A percentile compares a stretch with the other conserved stretches of the same genome.
Conservation (phyloP, 2,113 vertebrate genomes). For the Carettochelys insculpta region DNA sequence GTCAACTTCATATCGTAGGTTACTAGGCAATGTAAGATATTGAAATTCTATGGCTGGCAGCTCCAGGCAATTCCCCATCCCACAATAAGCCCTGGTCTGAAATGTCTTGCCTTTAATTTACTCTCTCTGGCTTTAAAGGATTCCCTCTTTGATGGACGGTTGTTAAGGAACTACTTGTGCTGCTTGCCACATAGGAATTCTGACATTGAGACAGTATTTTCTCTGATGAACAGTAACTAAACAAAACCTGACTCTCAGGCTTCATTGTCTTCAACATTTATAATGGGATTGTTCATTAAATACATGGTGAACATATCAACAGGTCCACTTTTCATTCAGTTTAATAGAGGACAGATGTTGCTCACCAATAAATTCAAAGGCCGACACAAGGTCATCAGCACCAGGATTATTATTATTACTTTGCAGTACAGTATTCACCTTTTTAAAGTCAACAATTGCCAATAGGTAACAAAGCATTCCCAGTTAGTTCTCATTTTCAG, state of each 20-base stretch:
- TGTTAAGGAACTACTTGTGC: slow-evolving; percentile 21
- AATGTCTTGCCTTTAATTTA: slow-evolving; percentile 45
- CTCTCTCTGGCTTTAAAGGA: neutral
- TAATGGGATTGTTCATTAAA: slow-evolving; percentile 42
- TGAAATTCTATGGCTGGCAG: slow-evolving; percentile 6
- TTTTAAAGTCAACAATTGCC: neutral
- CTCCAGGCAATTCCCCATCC: slow-evolving; percentile 17
- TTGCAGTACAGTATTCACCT: slow-evolving; percentile 4
- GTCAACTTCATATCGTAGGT: neutral
- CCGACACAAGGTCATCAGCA: neutral
- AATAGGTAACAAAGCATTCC: neutral
- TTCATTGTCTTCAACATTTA: slow-evolving; percentile 27
- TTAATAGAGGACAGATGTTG: slow-evolving; percentile 9
- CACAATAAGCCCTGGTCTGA: slow-evolving; percentile 43
- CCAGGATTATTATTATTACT: neutral
- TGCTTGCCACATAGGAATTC: slow-evolving; percentile 8
- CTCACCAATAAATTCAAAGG: slow-evolving; percentile 32
- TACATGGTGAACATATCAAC: slow-evolving; percentile 49
- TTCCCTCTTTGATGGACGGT: neutral
- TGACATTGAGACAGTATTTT: slow-evolving; percentile 37
- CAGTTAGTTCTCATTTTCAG: neutral
- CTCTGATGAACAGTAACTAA: slow-evolving; percentile 41
- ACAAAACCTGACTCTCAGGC: neutral
- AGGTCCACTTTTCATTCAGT: slow-evolving; percentile 35
- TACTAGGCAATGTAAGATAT: neutral